A percentile compares a stretch with the other conserved stretches of the same genome.
Evolutionary conservation across 2,113 vertebrate species (phyloP).

Genomic region (Nicator chloris): DNA sequence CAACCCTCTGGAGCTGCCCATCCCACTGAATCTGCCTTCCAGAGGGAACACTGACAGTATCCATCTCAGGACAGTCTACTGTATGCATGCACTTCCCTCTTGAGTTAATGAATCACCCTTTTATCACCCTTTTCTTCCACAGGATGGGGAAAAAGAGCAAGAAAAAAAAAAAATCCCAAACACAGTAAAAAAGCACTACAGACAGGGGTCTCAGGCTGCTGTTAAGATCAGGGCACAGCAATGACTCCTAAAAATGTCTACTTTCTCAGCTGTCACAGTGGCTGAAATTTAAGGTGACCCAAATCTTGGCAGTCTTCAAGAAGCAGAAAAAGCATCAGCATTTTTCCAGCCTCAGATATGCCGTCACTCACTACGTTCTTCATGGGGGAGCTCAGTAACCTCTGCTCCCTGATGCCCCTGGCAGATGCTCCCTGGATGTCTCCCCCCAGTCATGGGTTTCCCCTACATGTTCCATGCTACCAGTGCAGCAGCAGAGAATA

Average conservation of each 20-base stretch:
- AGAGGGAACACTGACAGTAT: background rate
- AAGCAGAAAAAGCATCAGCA: background rate
- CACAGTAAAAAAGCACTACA: background rate
- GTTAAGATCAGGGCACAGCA: background rate
- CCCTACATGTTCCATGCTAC: background rate
- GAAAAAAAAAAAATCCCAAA: too few relatives aligned
- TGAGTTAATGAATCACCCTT: background rate
- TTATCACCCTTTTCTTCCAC: background rate
- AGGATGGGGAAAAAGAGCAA: too few relatives aligned
- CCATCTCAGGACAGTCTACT: background rate
- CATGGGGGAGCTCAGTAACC: background rate
- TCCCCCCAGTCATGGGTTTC: background rate
- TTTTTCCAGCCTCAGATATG: background rate
- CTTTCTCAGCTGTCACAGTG: background rate
- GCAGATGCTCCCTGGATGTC: background rate
- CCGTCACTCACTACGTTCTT: background rate
- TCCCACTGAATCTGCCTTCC: background rate
- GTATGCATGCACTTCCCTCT: accelerated
- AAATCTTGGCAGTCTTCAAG: background rate
- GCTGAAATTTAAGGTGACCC: background rate
- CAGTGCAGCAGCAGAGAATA: background rate
- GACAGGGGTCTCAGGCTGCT: background rate
- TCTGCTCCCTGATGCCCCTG: background rate
- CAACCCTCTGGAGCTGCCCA: background rate
- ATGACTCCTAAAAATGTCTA: background rate